These are phyloP conservation scores for Forbesichthys agassizii DNA, from an alignment of 2,113 vertebrate genomes.

Conservation along the genomic window DNA sequence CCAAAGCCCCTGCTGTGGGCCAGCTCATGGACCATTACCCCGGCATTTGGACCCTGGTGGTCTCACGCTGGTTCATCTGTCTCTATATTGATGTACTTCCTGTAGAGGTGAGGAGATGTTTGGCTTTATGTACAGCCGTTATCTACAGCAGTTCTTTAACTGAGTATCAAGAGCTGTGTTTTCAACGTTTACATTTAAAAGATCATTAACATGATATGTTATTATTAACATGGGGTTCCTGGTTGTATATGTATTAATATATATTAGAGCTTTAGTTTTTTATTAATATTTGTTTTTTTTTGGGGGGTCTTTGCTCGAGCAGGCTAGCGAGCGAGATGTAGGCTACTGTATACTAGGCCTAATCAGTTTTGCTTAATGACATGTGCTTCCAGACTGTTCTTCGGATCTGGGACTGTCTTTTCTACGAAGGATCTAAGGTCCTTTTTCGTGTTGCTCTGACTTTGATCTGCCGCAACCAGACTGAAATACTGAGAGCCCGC, in stretches of 20 bases:
- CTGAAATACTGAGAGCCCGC: slow-evolving; percentile 82
- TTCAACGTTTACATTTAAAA: no score
- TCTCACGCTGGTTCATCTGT: slow-evolving; percentile 96
- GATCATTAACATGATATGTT: no score
- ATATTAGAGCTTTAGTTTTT: not conserved
- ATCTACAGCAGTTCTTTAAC: not conserved
- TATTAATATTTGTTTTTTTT: not conserved
- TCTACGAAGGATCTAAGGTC: slow-evolving; percentile 95
- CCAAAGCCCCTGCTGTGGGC: slow-evolving; percentile 86
- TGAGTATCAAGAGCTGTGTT: no score
- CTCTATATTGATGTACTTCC: slow-evolving; percentile 93
- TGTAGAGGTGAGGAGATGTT: slow-evolving; percentile 82
- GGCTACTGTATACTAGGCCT: no score
- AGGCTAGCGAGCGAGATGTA: not conserved
- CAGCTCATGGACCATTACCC: slow-evolving; percentile 85
- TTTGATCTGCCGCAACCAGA: slow-evolving; percentile 86
- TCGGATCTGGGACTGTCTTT: slow-evolving; percentile 94
- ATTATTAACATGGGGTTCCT: not conserved
- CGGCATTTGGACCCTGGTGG: slow-evolving; percentile 89
- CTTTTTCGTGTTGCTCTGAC: slow-evolving; percentile 94
- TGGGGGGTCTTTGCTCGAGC: not conserved
- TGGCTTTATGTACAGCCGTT: not conserved
- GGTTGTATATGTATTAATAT: not conserved
- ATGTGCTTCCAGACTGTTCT: slow-evolving; percentile 84
- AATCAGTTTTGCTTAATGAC: not conserved